Conservation (phyloP, 2,888 invertebrate genomes). For the Diabrotica balteata region DNA sequence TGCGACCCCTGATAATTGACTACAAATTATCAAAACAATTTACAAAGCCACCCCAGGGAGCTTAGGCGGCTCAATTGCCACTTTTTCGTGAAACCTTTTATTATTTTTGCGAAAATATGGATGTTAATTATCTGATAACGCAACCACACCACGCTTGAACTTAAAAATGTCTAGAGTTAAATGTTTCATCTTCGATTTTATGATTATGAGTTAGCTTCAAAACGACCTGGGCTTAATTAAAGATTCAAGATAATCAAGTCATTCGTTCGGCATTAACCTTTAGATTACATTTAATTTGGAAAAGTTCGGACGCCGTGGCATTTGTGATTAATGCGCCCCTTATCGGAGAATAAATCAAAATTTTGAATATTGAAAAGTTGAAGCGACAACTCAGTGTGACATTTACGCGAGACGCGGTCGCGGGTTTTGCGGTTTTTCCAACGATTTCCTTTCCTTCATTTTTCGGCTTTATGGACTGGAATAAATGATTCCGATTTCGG, state of each 20-base stretch:
- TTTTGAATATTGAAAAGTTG: conserved; percentile 28
- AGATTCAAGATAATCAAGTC: conserved; percentile 31
- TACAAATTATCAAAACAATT: conserved; percentile 4
- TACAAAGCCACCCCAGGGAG: neutral
- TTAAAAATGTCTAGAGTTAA: conserved; percentile 18
- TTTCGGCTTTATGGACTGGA: conserved; percentile 20
- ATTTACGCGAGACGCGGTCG: conserved; percentile 15
- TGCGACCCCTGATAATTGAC: neutral
- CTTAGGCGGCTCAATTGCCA: neutral
- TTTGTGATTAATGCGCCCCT: conserved; percentile 27
- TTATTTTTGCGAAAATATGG: conserved; percentile 26
- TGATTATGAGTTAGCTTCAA: conserved; percentile 26
- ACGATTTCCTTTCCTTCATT: conserved; percentile 5
- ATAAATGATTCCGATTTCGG: conserved; percentile 13
- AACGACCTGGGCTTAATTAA: conserved; percentile 29
- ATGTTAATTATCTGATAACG: conserved; percentile 30
- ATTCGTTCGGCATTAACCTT: conserved; percentile 28
- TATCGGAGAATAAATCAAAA: conserved; percentile 23
- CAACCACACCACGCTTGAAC: conserved; percentile 8
- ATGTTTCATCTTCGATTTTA: conserved; percentile 32
- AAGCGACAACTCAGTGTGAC: conserved; percentile 21
- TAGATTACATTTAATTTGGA: conserved; percentile 30
- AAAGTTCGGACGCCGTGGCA: conserved; percentile 26
- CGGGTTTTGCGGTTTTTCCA: conserved; percentile 5
- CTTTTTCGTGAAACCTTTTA: conserved; percentile 10